Conservation (phyloP, 2,113 vertebrate genomes). For the Falcunculus frontatus region DNA sequence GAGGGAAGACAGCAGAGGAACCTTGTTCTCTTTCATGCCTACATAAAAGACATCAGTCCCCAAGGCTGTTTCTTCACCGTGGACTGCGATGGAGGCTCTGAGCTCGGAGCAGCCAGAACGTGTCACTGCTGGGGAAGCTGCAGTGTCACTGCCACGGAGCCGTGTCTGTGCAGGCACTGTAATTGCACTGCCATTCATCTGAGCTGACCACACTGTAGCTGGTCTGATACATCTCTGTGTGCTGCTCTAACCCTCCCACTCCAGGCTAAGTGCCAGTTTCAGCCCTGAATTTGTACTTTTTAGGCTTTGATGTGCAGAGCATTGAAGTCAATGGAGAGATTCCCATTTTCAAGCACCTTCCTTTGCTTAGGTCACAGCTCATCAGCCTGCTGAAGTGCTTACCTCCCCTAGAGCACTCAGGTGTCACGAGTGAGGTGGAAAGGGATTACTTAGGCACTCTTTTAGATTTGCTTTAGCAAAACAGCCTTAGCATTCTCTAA, state of each 20-base stretch:
- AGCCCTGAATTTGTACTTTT: background rate
- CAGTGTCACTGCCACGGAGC: background rate
- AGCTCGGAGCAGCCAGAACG: rapidly evolving
- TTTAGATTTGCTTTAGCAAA: background rate
- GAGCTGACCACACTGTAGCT: background rate
- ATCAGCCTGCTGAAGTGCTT: background rate
- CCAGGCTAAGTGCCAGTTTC: background rate
- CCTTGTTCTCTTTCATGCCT: background rate
- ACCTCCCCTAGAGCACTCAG: background rate
- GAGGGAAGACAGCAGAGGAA: background rate
- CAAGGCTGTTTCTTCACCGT: background rate
- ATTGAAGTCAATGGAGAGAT: background rate
- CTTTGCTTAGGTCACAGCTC: background rate
- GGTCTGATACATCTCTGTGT: rapidly evolving
- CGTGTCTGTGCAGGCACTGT: background rate
- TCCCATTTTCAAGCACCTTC: background rate
- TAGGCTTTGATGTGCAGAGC: background rate
- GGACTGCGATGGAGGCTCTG: rapidly evolving
- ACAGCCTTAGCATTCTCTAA: background rate
- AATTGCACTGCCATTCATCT: background rate
- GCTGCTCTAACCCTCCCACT: background rate
- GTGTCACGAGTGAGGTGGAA: background rate
- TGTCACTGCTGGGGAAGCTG: background rate
- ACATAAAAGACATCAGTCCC: background rate
- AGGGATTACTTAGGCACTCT: background rate